These are phyloP conservation scores for Calyptommatus sinebrachiatus DNA, from an alignment of 2,113 vertebrate genomes.

Conservation along the genomic window DNA sequence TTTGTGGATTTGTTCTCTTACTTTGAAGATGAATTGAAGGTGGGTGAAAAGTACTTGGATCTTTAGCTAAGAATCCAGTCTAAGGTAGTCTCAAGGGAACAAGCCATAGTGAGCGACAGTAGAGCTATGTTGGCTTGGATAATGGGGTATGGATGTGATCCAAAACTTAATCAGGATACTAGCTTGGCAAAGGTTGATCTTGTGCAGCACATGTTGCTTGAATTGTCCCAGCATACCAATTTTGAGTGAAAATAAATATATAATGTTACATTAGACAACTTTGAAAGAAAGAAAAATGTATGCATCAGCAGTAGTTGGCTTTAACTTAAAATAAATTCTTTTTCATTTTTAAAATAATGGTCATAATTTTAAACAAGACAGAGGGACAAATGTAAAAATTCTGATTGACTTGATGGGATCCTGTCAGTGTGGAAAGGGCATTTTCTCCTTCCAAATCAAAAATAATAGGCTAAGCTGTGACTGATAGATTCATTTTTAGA, in stretches of 20 bases:
- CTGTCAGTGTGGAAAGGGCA: conserved; percentile 46
- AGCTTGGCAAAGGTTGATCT: too few relatives aligned
- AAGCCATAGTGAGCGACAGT: too few relatives aligned
- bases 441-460: conserved; percentile 67
- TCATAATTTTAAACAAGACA: neutral
- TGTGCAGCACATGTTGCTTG: too few relatives aligned
- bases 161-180: too few relatives aligned
- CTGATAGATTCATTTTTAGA: conserved; percentile 66
- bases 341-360: neutral
- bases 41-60: too few relatives aligned
- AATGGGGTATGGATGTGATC: too few relatives aligned
- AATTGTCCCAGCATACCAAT: too few relatives aligned
- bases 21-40: too few relatives aligned
- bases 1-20: too few relatives aligned
- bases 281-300: neutral
- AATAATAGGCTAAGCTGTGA: conserved; percentile 62
- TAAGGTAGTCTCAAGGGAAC: too few relatives aligned
- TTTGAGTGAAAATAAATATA: neutral
- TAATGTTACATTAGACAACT: neutral
- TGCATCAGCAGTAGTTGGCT: neutral
- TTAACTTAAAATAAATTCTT: neutral
- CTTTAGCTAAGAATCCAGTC: too few relatives aligned
- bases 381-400: conserved; percentile 4
- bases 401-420: conserved; percentile 52
- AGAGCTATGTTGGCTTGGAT: too few relatives aligned